phyloP scores from a whole-genome alignment of 1,140 invertebrate genomes.

The Solenopsis invicta region DNA sequence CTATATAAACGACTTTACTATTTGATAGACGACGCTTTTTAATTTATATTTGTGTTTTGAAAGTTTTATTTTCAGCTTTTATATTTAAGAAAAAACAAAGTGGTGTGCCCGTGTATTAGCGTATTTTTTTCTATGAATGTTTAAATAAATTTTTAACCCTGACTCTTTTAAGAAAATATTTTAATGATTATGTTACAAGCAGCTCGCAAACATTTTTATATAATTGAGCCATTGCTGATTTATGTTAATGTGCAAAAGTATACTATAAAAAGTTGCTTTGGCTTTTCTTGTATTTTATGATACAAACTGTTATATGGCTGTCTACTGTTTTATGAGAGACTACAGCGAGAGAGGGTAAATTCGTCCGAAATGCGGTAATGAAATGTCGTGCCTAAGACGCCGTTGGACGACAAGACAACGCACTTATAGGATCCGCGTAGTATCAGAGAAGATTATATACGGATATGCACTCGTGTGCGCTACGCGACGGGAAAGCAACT shows the following conservation, averaged over 20 bases:
- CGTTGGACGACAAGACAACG: conserved; percentile 83
- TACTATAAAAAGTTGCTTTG: conserved; percentile 1
- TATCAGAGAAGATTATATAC: conserved; percentile 57
- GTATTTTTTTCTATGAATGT: background rate
- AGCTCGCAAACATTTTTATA: background rate
- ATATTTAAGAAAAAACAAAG: too few relatives aligned
- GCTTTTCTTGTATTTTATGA: conserved; percentile 41
- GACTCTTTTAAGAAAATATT: background rate
- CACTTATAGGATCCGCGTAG: conserved; percentile 80
- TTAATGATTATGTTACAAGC: background rate
- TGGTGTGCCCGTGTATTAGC: too few relatives aligned
- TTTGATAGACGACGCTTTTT: too few relatives aligned
- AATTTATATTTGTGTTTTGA: too few relatives aligned
- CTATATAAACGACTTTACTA: too few relatives aligned
- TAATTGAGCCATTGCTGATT: conserved; percentile 13
- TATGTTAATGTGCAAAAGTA: background rate
- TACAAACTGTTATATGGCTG: conserved; percentile 31
- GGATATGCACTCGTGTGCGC: conserved; percentile 1
- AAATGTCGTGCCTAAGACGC: conserved; percentile 78
- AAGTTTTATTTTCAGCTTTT: too few relatives aligned
- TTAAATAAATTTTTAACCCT: background rate
- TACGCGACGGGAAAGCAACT: conserved; percentile 36
- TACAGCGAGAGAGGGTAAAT: conserved; percentile 67
- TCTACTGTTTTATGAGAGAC: conserved; percentile 67
- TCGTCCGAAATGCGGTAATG: conserved; percentile 76